Evolutionary conservation across 2,113 vertebrate genomes (phyloP).

Genomic region (Marcusenius ussheri): DNA sequence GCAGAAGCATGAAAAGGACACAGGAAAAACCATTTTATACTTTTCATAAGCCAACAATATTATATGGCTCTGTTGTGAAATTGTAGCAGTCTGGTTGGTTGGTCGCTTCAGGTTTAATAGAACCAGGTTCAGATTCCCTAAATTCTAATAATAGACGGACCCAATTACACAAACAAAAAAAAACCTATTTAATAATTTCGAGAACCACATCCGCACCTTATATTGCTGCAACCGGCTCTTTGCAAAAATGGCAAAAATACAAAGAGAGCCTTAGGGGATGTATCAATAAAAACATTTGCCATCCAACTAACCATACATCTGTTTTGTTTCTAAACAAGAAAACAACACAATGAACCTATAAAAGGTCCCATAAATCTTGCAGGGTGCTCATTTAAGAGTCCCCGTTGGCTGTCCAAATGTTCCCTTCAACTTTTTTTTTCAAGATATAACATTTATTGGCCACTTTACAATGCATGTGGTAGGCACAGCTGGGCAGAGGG

Average conservation of each 20-base stretch:
- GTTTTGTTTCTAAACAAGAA: slow-evolving; percentile 18
- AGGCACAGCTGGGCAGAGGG: neutral
- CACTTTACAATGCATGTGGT: slow-evolving; percentile 14
- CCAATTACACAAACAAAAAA: neutral
- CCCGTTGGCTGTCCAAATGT: slow-evolving; percentile 6
- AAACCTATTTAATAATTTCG: neutral
- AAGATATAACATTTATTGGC: slow-evolving; percentile 4
- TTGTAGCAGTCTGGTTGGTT: neutral
- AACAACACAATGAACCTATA: slow-evolving; percentile 17
- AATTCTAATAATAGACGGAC: neutral
- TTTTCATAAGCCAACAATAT: neutral
- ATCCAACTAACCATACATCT: slow-evolving; percentile 6
- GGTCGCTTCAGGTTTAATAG: neutral
- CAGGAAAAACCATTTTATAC: neutral
- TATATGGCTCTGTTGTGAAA: neutral
- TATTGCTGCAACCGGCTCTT: neutral
- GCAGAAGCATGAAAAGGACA: neutral
- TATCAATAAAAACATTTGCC: slow-evolving; percentile 17
- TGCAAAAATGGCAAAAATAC: neutral
- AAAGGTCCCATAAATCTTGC: slow-evolving; percentile 10
- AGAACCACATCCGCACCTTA: neutral
- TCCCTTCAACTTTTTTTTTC: neutral
- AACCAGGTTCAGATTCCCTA: neutral
- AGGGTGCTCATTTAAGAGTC: slow-evolving; percentile 7
- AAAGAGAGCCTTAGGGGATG: neutral